phyloP scores from a whole-genome alignment of 1,140 invertebrate genomes.

The Onthophagus taurus region DNA sequence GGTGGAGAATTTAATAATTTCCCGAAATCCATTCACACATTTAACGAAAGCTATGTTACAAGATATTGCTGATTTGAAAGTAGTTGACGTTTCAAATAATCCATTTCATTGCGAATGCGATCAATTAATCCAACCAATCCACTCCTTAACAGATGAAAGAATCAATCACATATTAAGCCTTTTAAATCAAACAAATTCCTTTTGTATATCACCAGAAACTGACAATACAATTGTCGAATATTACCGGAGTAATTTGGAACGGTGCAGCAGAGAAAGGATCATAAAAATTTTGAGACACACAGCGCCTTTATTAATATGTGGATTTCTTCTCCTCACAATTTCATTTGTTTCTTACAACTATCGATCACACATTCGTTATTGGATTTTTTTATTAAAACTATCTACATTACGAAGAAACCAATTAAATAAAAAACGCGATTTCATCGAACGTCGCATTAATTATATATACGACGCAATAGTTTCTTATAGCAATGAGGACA shows the following conservation, averaged over 20 bases:
- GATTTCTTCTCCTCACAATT: slow-evolving; percentile 4
- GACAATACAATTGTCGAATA: slow-evolving; percentile 12
- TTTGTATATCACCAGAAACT: slow-evolving; percentile 15
- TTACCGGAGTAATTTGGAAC: slow-evolving; percentile 3
- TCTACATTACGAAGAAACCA: slow-evolving; percentile 7
- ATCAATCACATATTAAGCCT: background rate
- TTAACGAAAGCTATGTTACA: slow-evolving; percentile 45
- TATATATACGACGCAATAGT: slow-evolving; percentile 57
- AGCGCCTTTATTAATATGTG: slow-evolving; percentile 2
- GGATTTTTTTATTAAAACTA: slow-evolving; percentile 40
- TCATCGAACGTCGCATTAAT: slow-evolving; percentile 20
- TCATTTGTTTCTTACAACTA: slow-evolving; percentile 18
- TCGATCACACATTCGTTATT: slow-evolving; percentile 42
- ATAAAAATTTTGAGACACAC: slow-evolving; percentile 3
- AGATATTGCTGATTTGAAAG: slow-evolving; percentile 40
- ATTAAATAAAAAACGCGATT: slow-evolving; percentile 18
- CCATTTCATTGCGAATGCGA: slow-evolving; percentile 45
- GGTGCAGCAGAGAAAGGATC: background rate
- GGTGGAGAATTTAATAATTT: too few species aligned
- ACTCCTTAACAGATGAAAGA: slow-evolving; percentile 35
- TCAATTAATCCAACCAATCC: slow-evolving; percentile 37
- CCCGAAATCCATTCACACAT: slow-evolving; percentile 42
- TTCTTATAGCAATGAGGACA: slow-evolving; percentile 54
- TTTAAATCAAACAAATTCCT: slow-evolving; percentile 10
- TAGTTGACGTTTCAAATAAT: slow-evolving; percentile 43